These are phyloP conservation scores for Nycticebus coucang DNA, from an alignment of 2,113 vertebrate species.

Conservation along the genomic window DNA sequence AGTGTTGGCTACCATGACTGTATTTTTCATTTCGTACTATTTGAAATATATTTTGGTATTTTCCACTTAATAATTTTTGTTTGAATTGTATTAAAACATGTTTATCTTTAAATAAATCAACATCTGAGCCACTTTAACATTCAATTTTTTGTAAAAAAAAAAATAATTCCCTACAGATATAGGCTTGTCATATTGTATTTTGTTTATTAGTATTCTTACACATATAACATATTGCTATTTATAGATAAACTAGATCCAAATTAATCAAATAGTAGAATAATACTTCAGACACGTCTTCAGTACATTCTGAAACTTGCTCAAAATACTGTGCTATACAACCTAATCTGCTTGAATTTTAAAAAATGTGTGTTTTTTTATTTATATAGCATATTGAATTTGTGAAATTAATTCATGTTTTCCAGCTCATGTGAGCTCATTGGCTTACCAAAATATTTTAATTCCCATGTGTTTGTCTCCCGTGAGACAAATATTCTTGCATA, in stretches of 20 bases:
- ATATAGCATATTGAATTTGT: background rate
- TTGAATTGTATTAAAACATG: slow-evolving; percentile 32
- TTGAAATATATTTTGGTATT: slow-evolving; percentile 19
- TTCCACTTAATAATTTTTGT: background rate
- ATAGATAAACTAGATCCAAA: background rate
- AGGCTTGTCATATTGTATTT: background rate
- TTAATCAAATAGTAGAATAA: background rate
- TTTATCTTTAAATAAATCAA: slow-evolving; percentile 45
- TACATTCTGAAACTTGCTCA: background rate
- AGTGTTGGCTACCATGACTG: background rate
- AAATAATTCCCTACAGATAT: background rate
- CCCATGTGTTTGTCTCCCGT: slow-evolving; percentile 13
- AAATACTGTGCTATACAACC: background rate
- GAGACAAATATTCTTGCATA: background rate
- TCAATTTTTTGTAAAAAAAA: background rate
- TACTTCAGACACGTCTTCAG: background rate
- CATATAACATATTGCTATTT: slow-evolving; percentile 39
- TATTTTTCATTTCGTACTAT: background rate
- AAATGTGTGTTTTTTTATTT: slow-evolving; percentile 30
- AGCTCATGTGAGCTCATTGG: background rate
- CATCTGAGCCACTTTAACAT: background rate
- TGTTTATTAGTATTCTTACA: background rate
- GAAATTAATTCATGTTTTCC: background rate
- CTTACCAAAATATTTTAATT: slow-evolving; percentile 31
- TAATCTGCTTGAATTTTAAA: background rate